Base-by-base conservation (phyloP, 2,797 vertebrate species). In the Poeciliopsis gracilis region DNA sequence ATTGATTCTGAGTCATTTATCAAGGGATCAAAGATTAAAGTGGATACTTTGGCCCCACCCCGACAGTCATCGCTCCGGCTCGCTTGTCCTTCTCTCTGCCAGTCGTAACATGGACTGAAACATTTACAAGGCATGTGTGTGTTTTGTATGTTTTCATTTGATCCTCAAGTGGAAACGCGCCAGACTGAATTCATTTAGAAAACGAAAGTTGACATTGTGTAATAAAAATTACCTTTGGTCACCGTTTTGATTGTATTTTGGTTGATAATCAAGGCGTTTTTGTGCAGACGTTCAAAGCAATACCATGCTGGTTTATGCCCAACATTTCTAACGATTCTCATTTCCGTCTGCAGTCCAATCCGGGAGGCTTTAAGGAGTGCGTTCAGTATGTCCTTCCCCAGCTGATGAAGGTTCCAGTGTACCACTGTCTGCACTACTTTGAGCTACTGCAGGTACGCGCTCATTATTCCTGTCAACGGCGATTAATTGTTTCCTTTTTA, bases 391-490 rank as follows among this genome's bases (percentile, higher is more conserved):
- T 99, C 79, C 97, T 99, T 69, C 98, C 98, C 12, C 97, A 98
- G 86, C 97, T 99, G 84, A 98, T 99, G 97, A 96, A 99, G 90
- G 96, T 98, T 89, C 98, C 98, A 10, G 97, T 99, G 69, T 98
- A 99, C 89, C 98, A 99, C 87, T 99, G 98, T 90, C 95, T 98
- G 96, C 98, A 99, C 95, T 99, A 99, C 94, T 99, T 99, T 88
- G 98, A 99, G 84, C 94, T 99, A 75, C 95, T 99, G 33, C 97
- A 99, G 97, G 98, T 99, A 95, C 0, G 79, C 75, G 12, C 13
- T 2, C 13, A 71, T 0, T 57, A 16, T 23, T 69, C 0, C 20
- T 36, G 30, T 51, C 53, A 38, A 38, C 30, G 38, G 25, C 28
- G 51, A 13, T 33, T 18, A 13, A n/a, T 1, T 28, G 25, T 57